Base-by-base conservation (phyloP, 1,140 invertebrate genomes). In the Batillaria attramentaria region DNA sequence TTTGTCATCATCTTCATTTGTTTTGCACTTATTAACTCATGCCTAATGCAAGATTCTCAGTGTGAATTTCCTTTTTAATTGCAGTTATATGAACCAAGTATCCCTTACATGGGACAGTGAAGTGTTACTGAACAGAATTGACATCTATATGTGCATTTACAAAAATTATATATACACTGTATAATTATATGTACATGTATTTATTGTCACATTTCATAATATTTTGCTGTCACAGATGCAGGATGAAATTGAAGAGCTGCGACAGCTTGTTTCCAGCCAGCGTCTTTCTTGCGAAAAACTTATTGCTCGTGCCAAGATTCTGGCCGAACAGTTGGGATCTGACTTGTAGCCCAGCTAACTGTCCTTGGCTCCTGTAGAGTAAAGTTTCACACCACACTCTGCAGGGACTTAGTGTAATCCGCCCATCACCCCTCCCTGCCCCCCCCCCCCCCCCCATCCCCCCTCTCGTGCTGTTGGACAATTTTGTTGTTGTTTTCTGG, bases 211-310 rank as follows among this genome's bases (percentile, higher is more conserved):
- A n/a, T n/a, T n/a, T n/a, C n/a, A n/a, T n/a, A n/a, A 57, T 72
- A 28, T 42, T 37, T 37, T 68, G n/a, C n/a, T n/a, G 33, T 78
- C 68, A 37, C 78, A 85, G 84, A 80, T 85, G 54, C 78, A 80
- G 69, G 33, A 35, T 31, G 84, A 85, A 54, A 43, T 85, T 1
- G 50, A 69, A 33, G 43, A 43, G 3, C 43, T 83, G 28, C 78
- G 75, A 65, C 54, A 46, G 28, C n/a, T 69, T 18, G 79, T 84
- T 8, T 69, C 69, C 70, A 78, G 75, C 24, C 79, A 78, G 43
- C 43, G 57, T 8, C 42, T 75, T 57, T 35, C 70, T 33, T 81
- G 79, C 46, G 79, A 81, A 43, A 62, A 68, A 42, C 69, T 81
- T 6, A 60, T 81, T 3, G 16, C 60, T 5, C 66, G 79, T 35